phyloP scores from a whole-genome alignment of 2,113 vertebrate species.

The Eonycteris spelaea region DNA sequence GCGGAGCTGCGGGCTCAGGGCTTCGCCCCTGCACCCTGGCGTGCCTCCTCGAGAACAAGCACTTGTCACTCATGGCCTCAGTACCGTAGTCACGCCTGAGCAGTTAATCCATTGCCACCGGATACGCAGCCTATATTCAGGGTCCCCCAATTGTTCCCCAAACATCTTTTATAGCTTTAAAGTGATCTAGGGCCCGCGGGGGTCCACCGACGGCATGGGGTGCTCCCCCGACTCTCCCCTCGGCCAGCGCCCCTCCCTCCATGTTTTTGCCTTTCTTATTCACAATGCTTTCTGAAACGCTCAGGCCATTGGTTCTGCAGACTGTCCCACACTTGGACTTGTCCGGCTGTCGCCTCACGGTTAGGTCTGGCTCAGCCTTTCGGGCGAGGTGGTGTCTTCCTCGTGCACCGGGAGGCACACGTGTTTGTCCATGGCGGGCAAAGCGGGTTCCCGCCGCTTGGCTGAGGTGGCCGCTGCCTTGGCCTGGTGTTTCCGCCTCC shows the following conservation, averaged over 20 bases:
- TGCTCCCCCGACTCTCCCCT: not conserved
- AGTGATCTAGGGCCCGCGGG: not conserved
- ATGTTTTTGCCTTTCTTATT: not conserved
- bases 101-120: not conserved
- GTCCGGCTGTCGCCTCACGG: rapidly evolving
- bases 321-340: rapidly evolving
- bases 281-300: not conserved
- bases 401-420: rapidly evolving
- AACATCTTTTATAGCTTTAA: not conserved
- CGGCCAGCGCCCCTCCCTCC: too few relatives aligned
- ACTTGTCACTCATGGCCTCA: too few relatives aligned
- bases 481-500: rapidly evolving
- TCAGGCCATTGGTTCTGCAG: not conserved
- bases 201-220: not conserved
- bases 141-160: not conserved
- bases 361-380: not conserved
- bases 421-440: rapidly evolving
- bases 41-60: not conserved
- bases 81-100: not conserved
- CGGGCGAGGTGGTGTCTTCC: not conserved
- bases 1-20: not conserved
- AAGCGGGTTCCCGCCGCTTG: not conserved
- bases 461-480: not conserved
- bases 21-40: too few relatives aligned
- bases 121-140: not conserved